These are phyloP conservation scores for Otocyon megalotis DNA, from an alignment of 2,113 vertebrate genomes.

Conservation along the genomic window DNA sequence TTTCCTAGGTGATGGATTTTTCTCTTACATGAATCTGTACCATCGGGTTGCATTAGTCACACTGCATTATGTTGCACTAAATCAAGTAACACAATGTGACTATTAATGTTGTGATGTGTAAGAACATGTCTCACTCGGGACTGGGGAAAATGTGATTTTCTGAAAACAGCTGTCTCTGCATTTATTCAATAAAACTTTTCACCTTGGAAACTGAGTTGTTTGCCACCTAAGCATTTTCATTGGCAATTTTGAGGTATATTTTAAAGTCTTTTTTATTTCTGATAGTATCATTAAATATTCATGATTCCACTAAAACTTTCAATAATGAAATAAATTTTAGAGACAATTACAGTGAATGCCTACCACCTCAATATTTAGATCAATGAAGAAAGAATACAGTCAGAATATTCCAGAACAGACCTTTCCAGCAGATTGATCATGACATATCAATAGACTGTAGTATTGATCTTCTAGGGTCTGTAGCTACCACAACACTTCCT, in stretches of 20 bases:
- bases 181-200: slow-evolving; percentile 74
- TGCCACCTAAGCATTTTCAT: slow-evolving; percentile 69
- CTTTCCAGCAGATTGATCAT: slow-evolving; percentile 7
- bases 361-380: slow-evolving; percentile 28
- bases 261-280: slow-evolving; percentile 58
- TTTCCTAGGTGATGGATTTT: slow-evolving; percentile 70
- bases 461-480: background rate
- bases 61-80: slow-evolving; percentile 78
- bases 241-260: slow-evolving; percentile 66
- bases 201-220: slow-evolving; percentile 71
- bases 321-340: slow-evolving; percentile 55
- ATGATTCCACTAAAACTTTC: slow-evolving; percentile 65
- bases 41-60: slow-evolving; percentile 78
- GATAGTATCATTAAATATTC: slow-evolving; percentile 58
- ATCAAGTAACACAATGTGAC: slow-evolving; percentile 76
- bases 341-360: background rate
- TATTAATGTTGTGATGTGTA: slow-evolving; percentile 81
- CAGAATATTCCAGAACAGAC: background rate
- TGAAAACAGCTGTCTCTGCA: slow-evolving; percentile 78
- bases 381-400: background rate
- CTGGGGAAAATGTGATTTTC: slow-evolving; percentile 72
- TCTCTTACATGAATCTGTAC: slow-evolving; percentile 65
- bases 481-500: background rate
- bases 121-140: slow-evolving; percentile 80
- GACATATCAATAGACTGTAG: background rate